phyloP scores from a whole-genome alignment of 2,797 vertebrate genomes.

The Eleutherodactylus coqui region DNA sequence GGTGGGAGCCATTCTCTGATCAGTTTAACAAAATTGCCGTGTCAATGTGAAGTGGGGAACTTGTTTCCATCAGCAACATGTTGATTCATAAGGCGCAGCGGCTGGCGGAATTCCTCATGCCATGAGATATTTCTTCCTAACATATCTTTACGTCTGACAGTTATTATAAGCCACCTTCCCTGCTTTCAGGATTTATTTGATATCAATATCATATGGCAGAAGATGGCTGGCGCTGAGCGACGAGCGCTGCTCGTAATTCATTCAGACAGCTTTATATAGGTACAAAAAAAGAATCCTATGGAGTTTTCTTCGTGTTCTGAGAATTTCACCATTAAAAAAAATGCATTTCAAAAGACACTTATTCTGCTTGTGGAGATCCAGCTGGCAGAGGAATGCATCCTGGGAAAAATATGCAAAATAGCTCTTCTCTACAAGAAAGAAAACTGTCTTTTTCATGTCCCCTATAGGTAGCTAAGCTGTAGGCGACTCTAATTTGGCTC shows the following conservation, averaged over 20 bases:
- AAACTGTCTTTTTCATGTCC: neutral
- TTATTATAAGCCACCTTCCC: conserved; percentile 46
- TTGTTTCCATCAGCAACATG: conserved; percentile 32
- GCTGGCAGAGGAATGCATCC: neutral
- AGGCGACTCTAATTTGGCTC: neutral
- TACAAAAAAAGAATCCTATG: neutral
- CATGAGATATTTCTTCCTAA: conserved; percentile 43
- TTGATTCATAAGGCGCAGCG: conserved; percentile 12
- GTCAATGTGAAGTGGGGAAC: conserved; percentile 15
- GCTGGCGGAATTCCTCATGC: neutral
- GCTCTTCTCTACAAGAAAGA: neutral
- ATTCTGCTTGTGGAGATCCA: conserved; percentile 60
- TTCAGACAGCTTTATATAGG: neutral
- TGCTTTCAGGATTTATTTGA: conserved; percentile 40
- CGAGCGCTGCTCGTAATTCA: conserved; percentile 17
- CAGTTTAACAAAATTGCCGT: conserved; percentile 31
- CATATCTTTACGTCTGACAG: conserved; percentile 39
- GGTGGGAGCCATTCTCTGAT: conserved; percentile 28
- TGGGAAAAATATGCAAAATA: neutral
- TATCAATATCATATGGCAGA: conserved; percentile 42
- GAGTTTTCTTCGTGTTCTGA: neutral
- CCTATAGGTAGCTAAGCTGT: neutral
- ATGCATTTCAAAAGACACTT: neutral
- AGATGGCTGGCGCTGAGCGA: conserved; percentile 5
- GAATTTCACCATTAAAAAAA: neutral